These are phyloP conservation scores for Drosophila pseudotalamancana DNA, from an alignment of 2,888 invertebrate genomes.

Conservation along the genomic window DNA sequence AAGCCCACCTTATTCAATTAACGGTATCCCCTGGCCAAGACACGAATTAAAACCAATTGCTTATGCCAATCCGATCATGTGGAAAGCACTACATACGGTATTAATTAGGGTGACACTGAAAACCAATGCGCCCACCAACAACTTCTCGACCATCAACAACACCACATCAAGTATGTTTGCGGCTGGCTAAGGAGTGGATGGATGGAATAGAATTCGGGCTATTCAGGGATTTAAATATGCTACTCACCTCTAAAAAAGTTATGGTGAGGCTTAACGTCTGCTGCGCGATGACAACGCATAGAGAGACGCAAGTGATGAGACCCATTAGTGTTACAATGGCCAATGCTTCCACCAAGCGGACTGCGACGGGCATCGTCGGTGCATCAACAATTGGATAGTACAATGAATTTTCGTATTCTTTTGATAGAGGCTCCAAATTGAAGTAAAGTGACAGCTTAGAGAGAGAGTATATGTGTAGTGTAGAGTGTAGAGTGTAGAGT, in stretches of 20 bases:
- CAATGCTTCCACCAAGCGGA: constrained; percentile 56
- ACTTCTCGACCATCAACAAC: constrained; percentile 43
- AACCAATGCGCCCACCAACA: constrained; percentile 48
- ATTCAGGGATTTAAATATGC: constrained; percentile 8
- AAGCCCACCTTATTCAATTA: not conserved
- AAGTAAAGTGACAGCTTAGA: constrained; percentile 13
- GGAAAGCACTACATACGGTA: constrained; percentile 46
- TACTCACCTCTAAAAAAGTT: constrained; percentile 45
- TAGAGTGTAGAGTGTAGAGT: no score
- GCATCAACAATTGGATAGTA: not conserved
- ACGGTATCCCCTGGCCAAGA: not conserved
- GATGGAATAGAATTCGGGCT: not conserved
- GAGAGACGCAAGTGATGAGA: constrained; percentile 50
- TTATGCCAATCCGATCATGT: constrained; percentile 44
- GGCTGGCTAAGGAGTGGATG: constrained; percentile 48
- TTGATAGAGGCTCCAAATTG: not conserved
- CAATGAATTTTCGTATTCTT: not conserved
- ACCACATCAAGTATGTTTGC: constrained; percentile 46
- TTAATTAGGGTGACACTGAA: constrained; percentile 42
- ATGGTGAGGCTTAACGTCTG: constrained; percentile 36
- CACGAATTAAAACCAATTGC: not conserved
- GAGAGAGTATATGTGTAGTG: no score
- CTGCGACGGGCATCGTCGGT: constrained; percentile 56
- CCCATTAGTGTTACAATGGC: constrained; percentile 58
- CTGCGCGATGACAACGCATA: constrained; percentile 51